A percentile compares a stretch with the other conserved stretches of the same genome.
Evolutionary conservation across 2,888 invertebrate genomes (phyloP).

Genomic region (Phorcus lineatus): DNA sequence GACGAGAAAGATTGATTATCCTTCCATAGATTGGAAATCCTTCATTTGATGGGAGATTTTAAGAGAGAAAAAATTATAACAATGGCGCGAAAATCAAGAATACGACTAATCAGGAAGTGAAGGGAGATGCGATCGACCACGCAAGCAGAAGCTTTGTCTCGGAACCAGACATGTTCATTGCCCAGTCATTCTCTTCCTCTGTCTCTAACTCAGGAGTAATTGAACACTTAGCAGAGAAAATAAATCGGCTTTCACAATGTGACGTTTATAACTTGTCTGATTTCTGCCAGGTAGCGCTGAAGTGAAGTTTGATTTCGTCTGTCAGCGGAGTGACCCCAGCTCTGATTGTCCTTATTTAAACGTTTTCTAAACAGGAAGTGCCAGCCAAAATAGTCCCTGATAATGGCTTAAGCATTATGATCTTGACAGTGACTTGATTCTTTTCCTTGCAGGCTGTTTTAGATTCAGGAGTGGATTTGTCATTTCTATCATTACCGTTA

Average conservation of each 20-base stretch:
- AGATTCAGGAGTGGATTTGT: too few species aligned
- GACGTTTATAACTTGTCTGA: slow-evolving; percentile 34
- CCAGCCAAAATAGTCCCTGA: not conserved
- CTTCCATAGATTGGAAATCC: not conserved
- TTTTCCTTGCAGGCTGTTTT: not conserved
- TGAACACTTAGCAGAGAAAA: slow-evolving; percentile 38
- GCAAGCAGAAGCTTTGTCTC: not conserved
- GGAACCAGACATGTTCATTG: slow-evolving; percentile 6
- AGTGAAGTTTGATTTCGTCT: slow-evolving; percentile 1
- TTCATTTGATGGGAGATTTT: not conserved
- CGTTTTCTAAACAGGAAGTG: not conserved
- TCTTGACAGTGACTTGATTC: not conserved
- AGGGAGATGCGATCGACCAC: not conserved
- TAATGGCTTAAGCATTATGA: not conserved
- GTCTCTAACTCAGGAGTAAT: slow-evolving; percentile 30
- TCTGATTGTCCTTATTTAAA: slow-evolving; percentile 31
- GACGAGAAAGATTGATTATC: too few species aligned
- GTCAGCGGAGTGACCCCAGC: slow-evolving; percentile 24
- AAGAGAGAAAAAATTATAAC: not conserved
- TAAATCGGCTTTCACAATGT: slow-evolving; percentile 23
- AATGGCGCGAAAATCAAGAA: not conserved
- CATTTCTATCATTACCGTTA: too few species aligned
- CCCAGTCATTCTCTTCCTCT: not conserved
- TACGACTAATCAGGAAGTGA: slow-evolving; percentile 1
- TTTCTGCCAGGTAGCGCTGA: slow-evolving; percentile 26